Evolutionary conservation across 2,797 vertebrate genomes (phyloP), one percentile per base, ranked within the genome.

Genomic region (Sciurus vulgaris): DNA sequence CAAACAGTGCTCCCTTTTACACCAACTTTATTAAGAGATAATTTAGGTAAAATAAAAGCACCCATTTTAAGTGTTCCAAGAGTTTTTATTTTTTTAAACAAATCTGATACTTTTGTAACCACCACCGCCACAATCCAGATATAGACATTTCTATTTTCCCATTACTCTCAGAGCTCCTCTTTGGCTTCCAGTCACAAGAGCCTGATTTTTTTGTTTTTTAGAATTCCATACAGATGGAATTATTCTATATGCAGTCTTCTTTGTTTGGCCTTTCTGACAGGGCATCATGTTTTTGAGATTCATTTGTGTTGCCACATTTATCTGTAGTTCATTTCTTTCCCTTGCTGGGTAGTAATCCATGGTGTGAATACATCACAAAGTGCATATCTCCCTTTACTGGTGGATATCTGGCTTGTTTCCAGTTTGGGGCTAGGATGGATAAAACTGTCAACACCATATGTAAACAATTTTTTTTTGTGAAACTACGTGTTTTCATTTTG

Each of bases 191-290:
- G 33, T 65, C 38, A 67, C 38, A 89, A 77, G 79, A 59, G 61
- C 51, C 14, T 67, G 17, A 33, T n/a, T n/a, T n/a, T n/a, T 65
- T 74, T 89, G 59, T 91, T 92, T 91, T 77, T n/a, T 77, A 67
- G 94, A 77, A 70, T 94, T 76, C 85, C 12, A 11, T 35, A 51
- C 67, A 92, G 93, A 73, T 89, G 82, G 93, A 73, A 24, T 56
- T n/a, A 69, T 91, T 89, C 73, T 84, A 41, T 9, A 56, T 2
- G 26, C 12, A 56, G 79, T 47, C n/a, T 47, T 88, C 30, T 76
- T 65, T 38, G 22, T 51, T 89, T 91, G 88, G 72, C 78, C 89
- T 70, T n/a, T 47, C 11, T 84, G 59, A 70, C 33, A 63, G 24
- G 35, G 35, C 7, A 30, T 6, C 44, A 95, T 63, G 28, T 33